Evolutionary conservation across 2,113 vertebrate species (phyloP).

Genomic region (Meles meles): DNA sequence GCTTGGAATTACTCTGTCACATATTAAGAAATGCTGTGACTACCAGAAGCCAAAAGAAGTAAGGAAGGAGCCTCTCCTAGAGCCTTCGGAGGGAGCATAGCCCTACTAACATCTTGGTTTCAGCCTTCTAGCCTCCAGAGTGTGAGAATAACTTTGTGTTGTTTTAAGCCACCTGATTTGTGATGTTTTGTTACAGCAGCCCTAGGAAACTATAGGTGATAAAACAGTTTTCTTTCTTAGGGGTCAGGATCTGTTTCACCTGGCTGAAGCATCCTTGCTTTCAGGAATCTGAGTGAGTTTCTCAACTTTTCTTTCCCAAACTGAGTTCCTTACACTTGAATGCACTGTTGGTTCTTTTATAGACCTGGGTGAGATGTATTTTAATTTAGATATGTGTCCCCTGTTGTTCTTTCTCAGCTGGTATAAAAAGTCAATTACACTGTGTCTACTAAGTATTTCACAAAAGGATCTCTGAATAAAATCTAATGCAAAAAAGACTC

Average conservation of each 20-base stretch:
- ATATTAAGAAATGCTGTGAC: background rate
- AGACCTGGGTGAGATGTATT: background rate
- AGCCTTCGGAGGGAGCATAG: background rate
- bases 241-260: background rate
- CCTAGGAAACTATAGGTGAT: background rate
- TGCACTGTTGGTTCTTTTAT: background rate
- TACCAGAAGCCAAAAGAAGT: background rate
- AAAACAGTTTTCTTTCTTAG: background rate
- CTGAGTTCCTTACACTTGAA: background rate
- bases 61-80: background rate
- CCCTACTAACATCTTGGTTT: background rate
- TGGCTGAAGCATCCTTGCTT: background rate
- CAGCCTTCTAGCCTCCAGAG: background rate
- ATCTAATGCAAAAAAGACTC: background rate
- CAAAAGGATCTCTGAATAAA: background rate
- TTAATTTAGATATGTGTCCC: background rate
- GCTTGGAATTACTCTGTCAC: background rate
- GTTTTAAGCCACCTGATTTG: background rate
- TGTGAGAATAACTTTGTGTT: background rate
- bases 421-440: background rate
- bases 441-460: constrained; percentile 12
- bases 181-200: background rate
- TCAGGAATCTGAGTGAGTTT: background rate
- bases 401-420: background rate
- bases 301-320: background rate